Conservation (phyloP, 2,113 vertebrate species). For the Saguinus imperator region DNA sequence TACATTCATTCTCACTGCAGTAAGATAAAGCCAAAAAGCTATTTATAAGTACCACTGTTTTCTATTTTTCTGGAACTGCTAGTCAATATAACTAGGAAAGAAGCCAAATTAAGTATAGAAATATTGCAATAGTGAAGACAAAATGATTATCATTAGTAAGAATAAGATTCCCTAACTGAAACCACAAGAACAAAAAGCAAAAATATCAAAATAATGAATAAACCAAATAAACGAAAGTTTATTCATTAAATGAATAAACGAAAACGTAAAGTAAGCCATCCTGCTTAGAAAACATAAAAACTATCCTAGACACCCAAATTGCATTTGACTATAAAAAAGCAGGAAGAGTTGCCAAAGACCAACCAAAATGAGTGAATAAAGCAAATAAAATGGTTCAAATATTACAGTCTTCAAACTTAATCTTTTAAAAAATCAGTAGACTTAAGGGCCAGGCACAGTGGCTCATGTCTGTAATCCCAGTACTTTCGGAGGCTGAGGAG, state of each 20-base stretch:
- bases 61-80: not conserved
- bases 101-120: not conserved
- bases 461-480: no score
- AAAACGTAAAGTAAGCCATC: not conserved
- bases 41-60: not conserved
- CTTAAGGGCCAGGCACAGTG: not conserved
- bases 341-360: not conserved
- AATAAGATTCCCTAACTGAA: not conserved
- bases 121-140: not conserved
- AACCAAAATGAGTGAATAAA: not conserved
- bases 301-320: not conserved
- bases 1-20: not conserved
- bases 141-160: not conserved
- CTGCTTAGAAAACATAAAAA: not conserved
- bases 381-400: not conserved
- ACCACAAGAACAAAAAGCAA: not conserved
- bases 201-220: not conserved
- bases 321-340: not conserved
- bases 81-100: not conserved
- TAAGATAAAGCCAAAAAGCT: not conserved
- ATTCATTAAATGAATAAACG: not conserved
- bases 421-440: not conserved
- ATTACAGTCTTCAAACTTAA: not conserved
- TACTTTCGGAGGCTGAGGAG: no score
- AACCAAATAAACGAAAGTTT: no score